Evolutionary conservation across 2,113 vertebrate genomes (phyloP).

Genomic region (Danionella cerebrum): DNA sequence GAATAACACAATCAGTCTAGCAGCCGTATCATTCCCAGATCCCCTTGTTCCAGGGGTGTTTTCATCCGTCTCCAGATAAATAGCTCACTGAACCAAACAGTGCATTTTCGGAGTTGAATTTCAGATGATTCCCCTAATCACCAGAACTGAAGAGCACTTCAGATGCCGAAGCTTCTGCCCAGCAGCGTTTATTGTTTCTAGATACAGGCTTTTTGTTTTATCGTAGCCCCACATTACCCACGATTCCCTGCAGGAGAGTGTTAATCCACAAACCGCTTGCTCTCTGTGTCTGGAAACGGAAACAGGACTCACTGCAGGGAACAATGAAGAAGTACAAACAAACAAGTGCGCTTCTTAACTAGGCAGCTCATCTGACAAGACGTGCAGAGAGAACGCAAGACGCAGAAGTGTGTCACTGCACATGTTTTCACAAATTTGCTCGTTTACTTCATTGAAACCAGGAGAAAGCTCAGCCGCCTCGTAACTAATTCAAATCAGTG

Average conservation of each 20-base stretch:
- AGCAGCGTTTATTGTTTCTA: slow-evolving; percentile 7
- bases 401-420: slow-evolving; percentile 2
- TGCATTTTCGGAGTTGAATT: background rate
- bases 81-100: background rate
- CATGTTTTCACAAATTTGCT: too few species aligned
- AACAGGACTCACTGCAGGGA: background rate
- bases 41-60: background rate
- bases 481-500: background rate
- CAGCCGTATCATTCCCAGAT: background rate
- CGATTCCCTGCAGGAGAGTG: slow-evolving; percentile 1
- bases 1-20: background rate
- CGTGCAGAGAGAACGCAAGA: background rate
- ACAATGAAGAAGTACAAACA: background rate
- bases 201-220: slow-evolving; percentile 1
- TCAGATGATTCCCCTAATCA: slow-evolving; percentile 10
- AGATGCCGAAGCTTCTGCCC: background rate
- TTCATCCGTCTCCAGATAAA: background rate
- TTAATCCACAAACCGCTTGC: slow-evolving; percentile 9
- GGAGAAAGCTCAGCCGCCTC: background rate
- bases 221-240: background rate
- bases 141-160: background rate
- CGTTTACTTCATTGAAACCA: too few species aligned
- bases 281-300: slow-evolving; percentile 2
- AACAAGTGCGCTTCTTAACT: slow-evolving; percentile 6
- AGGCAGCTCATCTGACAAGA: slow-evolving; percentile 21